These are phyloP conservation scores for Charadrius vociferus DNA, from an alignment of 2,113 vertebrate genomes.

Conservation along the genomic window DNA sequence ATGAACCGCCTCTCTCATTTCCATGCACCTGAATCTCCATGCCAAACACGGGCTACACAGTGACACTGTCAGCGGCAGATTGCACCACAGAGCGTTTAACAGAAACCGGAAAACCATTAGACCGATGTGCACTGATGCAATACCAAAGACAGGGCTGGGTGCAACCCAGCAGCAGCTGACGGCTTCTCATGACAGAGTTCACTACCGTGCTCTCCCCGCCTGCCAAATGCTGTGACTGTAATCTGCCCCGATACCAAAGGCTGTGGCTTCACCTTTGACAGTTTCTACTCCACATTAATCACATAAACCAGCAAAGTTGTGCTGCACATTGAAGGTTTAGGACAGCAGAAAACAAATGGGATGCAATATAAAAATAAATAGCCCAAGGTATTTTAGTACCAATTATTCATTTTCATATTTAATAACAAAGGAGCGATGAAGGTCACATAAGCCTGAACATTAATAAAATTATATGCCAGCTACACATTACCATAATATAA, in stretches of 20 bases:
- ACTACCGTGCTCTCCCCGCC: rapidly evolving
- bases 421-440: neutral
- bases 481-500: neutral
- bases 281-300: neutral
- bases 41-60: neutral
- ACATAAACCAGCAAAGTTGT: neutral
- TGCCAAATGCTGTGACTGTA: neutral
- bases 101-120: neutral
- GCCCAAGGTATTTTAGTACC: neutral
- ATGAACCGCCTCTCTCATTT: neutral
- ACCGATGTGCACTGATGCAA: rapidly evolving
- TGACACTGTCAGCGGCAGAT: neutral
- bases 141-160: neutral
- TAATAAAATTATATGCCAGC: neutral
- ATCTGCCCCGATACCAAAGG: neutral
- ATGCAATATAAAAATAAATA: neutral
- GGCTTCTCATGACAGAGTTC: neutral
- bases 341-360: neutral
- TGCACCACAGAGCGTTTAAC: neutral
- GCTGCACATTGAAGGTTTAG: neutral
- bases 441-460: neutral
- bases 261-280: neutral
- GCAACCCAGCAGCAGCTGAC: neutral
- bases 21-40: rapidly evolving
- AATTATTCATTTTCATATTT: neutral